A percentile compares a stretch with the other conserved stretches of the same genome.
Evolutionary conservation across 1,140 invertebrate genomes (phyloP).

Genomic region (Bombus breviceps): DNA sequence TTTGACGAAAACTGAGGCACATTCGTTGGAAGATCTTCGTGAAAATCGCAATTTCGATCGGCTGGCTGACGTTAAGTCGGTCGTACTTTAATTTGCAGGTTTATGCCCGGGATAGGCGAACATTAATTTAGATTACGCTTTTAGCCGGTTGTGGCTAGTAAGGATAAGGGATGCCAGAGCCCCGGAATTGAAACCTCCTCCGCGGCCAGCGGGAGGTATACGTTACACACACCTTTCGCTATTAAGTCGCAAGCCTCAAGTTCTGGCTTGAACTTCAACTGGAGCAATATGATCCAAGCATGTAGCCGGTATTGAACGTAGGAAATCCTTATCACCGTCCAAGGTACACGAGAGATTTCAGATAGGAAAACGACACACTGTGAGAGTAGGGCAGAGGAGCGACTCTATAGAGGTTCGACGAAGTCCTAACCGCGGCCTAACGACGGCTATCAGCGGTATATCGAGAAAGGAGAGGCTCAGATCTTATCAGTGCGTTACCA

Average conservation of each 20-base stretch:
- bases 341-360: conserved; percentile 57
- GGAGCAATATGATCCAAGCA: conserved; percentile 34
- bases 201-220: conserved; percentile 42
- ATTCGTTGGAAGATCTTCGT: neutral
- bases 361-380: conserved; percentile 48
- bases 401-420: conserved; percentile 45
- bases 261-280: conserved; percentile 34
- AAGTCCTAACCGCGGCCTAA: conserved; percentile 69
- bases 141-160: conserved; percentile 61
- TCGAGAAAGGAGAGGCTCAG: conserved; percentile 63
- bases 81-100: conserved; percentile 52
- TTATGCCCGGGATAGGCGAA: conserved; percentile 57
- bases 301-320: conserved; percentile 48
- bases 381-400: conserved; percentile 50
- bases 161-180: conserved; percentile 45
- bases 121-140: conserved; percentile 71
- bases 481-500: conserved; percentile 79
- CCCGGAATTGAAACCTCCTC: conserved; percentile 54
- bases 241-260: conserved; percentile 45
- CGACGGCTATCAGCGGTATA: conserved; percentile 69
- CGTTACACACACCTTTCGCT: conserved; percentile 45
- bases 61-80: conserved; percentile 26
- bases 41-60: conserved; percentile 36
- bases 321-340: conserved; percentile 56
- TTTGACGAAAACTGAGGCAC: neutral